Conservation (phyloP, 2,888 invertebrate species). For the Troides oblongomaculatus region DNA sequence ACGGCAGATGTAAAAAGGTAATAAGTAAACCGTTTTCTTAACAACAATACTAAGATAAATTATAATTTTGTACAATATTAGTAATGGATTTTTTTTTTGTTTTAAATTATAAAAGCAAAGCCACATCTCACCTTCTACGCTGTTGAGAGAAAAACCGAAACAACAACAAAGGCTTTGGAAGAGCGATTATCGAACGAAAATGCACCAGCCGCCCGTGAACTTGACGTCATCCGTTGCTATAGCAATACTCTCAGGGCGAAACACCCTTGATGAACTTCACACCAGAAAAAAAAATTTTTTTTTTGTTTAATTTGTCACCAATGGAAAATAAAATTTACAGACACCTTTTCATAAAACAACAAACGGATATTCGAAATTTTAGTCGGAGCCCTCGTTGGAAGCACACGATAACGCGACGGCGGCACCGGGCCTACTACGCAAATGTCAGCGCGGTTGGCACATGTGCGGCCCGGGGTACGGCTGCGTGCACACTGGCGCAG, state of each 20-base stretch:
- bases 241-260: slow-evolving; percentile 66
- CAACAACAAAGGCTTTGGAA: slow-evolving; percentile 40
- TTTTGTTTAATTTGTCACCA: slow-evolving; percentile 35
- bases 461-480: slow-evolving; percentile 70
- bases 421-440: slow-evolving; percentile 75
- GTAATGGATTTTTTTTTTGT: background rate
- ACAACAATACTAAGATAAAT: no score
- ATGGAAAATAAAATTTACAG: slow-evolving; percentile 35
- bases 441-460: slow-evolving; percentile 76
- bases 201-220: slow-evolving; percentile 78
- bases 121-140: slow-evolving; percentile 22
- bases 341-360: slow-evolving; percentile 46
- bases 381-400: slow-evolving; percentile 38
- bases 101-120: background rate
- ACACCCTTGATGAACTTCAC: slow-evolving; percentile 46
- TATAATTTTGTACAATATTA: no score
- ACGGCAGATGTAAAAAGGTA: no score
- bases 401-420: slow-evolving; percentile 62
- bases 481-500: slow-evolving; percentile 44
- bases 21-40: no score
- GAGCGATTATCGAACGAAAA: slow-evolving; percentile 70
- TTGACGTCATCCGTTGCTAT: slow-evolving; percentile 75
- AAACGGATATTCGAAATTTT: slow-evolving; percentile 40
- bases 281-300: slow-evolving; percentile 41
- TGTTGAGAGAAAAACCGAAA: slow-evolving; percentile 31